These are phyloP conservation scores for Galaxias olidus DNA, from an alignment of 2,797 vertebrate genomes.

Conservation along the genomic window DNA sequence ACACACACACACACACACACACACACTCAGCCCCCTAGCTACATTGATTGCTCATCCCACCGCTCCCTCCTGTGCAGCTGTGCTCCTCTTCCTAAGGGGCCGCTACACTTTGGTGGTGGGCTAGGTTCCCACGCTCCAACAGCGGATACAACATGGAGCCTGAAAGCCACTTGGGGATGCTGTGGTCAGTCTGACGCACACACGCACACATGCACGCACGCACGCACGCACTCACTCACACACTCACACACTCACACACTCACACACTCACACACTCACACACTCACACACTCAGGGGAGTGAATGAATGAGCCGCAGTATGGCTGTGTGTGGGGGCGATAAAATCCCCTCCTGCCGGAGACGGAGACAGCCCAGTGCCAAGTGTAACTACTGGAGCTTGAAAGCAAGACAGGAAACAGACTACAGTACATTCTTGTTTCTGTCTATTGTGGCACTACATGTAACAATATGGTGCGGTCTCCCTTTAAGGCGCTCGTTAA, in stretches of 20 bases:
- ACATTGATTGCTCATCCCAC: not conserved
- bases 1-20: constrained; percentile 20
- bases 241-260: constrained; percentile 18
- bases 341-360: constrained; percentile 60
- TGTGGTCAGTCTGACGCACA: constrained; percentile 7
- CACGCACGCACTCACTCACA: constrained; percentile 7
- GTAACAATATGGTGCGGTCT: not conserved
- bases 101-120: not conserved
- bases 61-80: not conserved
- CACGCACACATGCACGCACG: not conserved
- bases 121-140: constrained; percentile 52
- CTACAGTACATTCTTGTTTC: constrained; percentile 20
- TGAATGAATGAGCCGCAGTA: constrained; percentile 64
- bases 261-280: constrained; percentile 16
- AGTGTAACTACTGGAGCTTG: constrained; percentile 28
- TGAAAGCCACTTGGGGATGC: constrained; percentile 38
- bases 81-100: not conserved
- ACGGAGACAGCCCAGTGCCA: constrained; percentile 23
- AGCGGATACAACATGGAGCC: constrained; percentile 30
- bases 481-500: not conserved
- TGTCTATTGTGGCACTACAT: not conserved
- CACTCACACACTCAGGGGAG: constrained; percentile 37
- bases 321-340: constrained; percentile 60
- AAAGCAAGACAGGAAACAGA: constrained; percentile 27
- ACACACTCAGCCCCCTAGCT: constrained; percentile 26